These are phyloP conservation scores for Digitonthophagus gazella DNA, from an alignment of 2,888 invertebrate species.

Conservation along the genomic window DNA sequence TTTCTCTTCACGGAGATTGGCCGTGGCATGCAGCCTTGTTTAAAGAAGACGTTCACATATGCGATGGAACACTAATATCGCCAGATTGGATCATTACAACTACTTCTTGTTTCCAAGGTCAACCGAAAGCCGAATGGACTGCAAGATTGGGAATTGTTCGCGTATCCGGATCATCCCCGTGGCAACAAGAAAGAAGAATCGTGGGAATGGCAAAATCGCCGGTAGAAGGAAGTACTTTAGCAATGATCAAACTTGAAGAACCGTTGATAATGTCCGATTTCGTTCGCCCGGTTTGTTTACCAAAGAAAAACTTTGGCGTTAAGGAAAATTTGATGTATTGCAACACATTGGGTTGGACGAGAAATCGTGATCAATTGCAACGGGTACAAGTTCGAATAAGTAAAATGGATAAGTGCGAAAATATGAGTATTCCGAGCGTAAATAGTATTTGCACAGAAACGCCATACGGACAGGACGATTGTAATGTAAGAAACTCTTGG, in stretches of 20 bases:
- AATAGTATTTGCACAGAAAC: slow-evolving; percentile 84
- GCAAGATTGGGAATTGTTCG: slow-evolving; percentile 76
- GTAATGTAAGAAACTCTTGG: slow-evolving; percentile 81
- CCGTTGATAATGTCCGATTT: slow-evolving; percentile 76
- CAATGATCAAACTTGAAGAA: slow-evolving; percentile 75
- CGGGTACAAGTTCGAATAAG: slow-evolving; percentile 74
- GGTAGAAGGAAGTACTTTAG: slow-evolving; percentile 83
- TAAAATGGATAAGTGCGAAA: slow-evolving; percentile 79
- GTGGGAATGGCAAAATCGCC: slow-evolving; percentile 87
- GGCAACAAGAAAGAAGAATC: slow-evolving; percentile 82
- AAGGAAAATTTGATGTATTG: slow-evolving; percentile 57
- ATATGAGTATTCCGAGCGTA: slow-evolving; percentile 78
- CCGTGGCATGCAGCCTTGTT: slow-evolving; percentile 88
- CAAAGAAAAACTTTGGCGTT: slow-evolving; percentile 56
- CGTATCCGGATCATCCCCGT: slow-evolving; percentile 76
- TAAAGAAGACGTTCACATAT: slow-evolving; percentile 81
- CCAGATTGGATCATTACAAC: slow-evolving; percentile 83
- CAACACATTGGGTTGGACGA: slow-evolving; percentile 83
- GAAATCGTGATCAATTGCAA: slow-evolving; percentile 79
- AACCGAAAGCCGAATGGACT: slow-evolving; percentile 85
- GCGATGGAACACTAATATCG: slow-evolving; percentile 82
- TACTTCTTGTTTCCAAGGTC: slow-evolving; percentile 81
- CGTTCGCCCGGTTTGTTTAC: slow-evolving; percentile 78
- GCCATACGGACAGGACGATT: slow-evolving; percentile 75
- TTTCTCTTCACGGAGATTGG: slow-evolving; percentile 82